Conservation (phyloP, 1,140 invertebrate species). For the Tetraneura akinire region DNA sequence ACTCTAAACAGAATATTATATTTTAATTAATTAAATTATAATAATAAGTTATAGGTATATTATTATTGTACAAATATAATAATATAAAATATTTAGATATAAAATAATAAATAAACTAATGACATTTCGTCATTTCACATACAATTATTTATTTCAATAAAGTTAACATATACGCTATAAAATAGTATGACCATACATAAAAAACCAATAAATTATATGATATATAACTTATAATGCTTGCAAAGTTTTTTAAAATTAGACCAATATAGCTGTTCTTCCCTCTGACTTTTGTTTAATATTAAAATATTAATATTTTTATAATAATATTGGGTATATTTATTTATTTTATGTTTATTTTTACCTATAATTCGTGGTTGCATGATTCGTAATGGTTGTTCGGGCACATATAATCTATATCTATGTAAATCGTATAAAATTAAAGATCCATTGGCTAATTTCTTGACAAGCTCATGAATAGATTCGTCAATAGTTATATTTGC, state of each 20-base stretch:
- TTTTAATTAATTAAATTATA: not conserved
- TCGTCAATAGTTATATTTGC: conserved; percentile 32
- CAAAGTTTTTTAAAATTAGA: no score
- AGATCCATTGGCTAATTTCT: conserved; percentile 31
- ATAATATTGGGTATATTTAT: no score
- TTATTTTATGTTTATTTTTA: conserved; percentile 13
- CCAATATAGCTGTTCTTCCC: no score
- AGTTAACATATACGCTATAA: not conserved
- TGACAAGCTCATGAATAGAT: conserved; percentile 29
- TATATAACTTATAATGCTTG: no score
- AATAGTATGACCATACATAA: no score
- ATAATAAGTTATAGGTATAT: no score
- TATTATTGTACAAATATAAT: no score
- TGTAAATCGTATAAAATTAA: conserved; percentile 49
- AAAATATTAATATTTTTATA: no score
- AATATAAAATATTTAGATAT: not conserved
- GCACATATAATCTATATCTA: conserved; percentile 34
- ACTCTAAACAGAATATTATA: not conserved
- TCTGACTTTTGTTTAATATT: no score
- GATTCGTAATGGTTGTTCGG: conserved; percentile 41
- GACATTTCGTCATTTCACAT: no score
- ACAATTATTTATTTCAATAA: not conserved
- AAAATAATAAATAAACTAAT: not conserved
- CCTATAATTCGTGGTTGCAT: conserved; percentile 25
- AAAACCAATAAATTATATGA: no score